These are phyloP conservation scores for Bradypodion pumilum DNA, from an alignment of 2,797 vertebrate genomes.

Conservation along the genomic window DNA sequence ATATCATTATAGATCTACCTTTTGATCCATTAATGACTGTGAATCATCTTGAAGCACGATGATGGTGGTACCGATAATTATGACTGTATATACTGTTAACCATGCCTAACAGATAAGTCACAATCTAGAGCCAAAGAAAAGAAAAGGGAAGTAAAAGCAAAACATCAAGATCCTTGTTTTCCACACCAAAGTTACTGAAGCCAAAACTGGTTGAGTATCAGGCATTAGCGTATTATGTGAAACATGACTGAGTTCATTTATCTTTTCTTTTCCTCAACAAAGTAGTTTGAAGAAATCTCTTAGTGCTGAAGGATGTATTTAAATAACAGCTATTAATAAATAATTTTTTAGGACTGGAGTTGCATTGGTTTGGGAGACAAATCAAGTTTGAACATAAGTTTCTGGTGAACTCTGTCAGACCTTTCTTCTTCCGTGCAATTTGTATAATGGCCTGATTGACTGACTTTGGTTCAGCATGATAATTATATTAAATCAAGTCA, in stretches of 20 bases:
- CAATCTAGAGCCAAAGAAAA: not conserved
- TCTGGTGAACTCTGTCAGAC: conserved; percentile 52
- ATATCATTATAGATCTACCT: not conserved
- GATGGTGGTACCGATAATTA: not conserved
- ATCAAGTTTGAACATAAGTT: conserved; percentile 34
- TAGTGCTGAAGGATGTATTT: conserved; percentile 19
- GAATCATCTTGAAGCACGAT: not conserved
- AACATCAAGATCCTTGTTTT: not conserved
- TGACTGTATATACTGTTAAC: not conserved
- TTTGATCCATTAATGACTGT: not conserved
- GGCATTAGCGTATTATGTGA: not conserved
- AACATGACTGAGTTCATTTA: not conserved
- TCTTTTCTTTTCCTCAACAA: not conserved
- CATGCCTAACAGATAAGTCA: not conserved
- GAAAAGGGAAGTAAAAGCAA: not conserved
- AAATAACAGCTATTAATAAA: conserved; percentile 37
- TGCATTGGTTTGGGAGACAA: conserved; percentile 53
- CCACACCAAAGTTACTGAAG: not conserved
- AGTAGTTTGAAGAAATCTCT: not conserved
- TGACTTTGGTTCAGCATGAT: conserved; percentile 56
- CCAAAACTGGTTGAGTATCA: no score
- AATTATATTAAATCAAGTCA: conserved; percentile 52
- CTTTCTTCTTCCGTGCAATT: conserved; percentile 53
- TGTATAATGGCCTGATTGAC: conserved; percentile 61
- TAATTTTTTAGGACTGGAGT: conserved; percentile 55